These are phyloP conservation scores for Melanotaenia boesemani DNA, from an alignment of 2,797 vertebrate species.

Conservation along the genomic window DNA sequence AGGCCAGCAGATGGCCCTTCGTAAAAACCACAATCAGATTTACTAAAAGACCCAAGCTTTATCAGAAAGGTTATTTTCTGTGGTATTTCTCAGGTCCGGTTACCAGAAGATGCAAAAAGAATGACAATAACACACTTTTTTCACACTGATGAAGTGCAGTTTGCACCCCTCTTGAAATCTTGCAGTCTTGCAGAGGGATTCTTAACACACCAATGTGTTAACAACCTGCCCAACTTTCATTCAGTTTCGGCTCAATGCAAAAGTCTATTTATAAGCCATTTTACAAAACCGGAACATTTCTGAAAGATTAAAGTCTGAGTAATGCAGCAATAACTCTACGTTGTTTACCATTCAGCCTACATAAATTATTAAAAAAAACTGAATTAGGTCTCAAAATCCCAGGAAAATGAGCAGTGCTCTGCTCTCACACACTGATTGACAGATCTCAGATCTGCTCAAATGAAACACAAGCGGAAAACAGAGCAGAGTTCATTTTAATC, in stretches of 20 bases:
- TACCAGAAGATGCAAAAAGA: conserved; percentile 38
- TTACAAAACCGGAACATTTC: conserved; percentile 5
- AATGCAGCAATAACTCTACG: not conserved
- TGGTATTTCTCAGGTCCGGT: conserved; percentile 64
- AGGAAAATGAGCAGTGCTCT: too few species aligned
- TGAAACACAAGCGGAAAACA: not conserved
- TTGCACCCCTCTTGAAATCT: not conserved
- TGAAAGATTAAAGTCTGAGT: conserved; percentile 6
- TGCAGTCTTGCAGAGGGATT: not conserved
- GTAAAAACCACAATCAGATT: conserved; percentile 3
- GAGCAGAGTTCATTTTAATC: not conserved
- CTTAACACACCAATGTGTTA: conserved; percentile 12
- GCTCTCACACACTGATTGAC: too few species aligned
- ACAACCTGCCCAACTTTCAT: not conserved
- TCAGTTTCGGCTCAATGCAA: not conserved
- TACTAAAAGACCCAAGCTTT: conserved; percentile 20
- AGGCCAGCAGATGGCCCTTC: not conserved
- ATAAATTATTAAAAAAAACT: not conserved
- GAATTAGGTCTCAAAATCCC: too few species aligned
- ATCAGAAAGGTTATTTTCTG: conserved; percentile 52
- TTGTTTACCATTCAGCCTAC: not conserved
- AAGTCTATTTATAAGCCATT: conserved; percentile 11
- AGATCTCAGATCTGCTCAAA: not conserved
- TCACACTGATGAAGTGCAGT: conserved; percentile 6
- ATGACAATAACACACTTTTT: not conserved